These are phyloP conservation scores for Bombus picipes DNA, from an alignment of 1,140 invertebrate species.

Conservation along the genomic window DNA sequence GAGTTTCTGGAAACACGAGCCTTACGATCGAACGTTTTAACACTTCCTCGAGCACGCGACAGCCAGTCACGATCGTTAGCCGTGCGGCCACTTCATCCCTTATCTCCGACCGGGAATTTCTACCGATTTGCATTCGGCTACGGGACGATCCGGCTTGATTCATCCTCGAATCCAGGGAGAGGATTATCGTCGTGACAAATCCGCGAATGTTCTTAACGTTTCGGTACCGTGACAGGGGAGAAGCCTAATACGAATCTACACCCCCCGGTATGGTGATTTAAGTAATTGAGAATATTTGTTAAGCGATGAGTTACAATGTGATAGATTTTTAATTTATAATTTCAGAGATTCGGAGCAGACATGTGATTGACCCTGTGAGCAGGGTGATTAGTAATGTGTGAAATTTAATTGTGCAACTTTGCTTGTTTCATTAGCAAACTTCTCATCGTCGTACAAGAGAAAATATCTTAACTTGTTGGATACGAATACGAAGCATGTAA, in stretches of 20 bases:
- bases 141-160: constrained; percentile 33
- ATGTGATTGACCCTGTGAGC: no score
- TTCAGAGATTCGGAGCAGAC: not conserved
- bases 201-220: not conserved
- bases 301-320: not conserved
- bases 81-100: constrained; percentile 30
- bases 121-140: constrained; percentile 55
- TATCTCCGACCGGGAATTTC: constrained; percentile 38
- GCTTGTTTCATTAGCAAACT: no score
- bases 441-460: no score
- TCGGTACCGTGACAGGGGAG: not conserved
- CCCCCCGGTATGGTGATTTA: not conserved
- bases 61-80: constrained; percentile 50
- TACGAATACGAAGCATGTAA: no score
- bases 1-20: constrained; percentile 37
- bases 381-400: no score
- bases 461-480: no score
- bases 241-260: not conserved
- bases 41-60: constrained; percentile 38
- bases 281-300: not conserved
- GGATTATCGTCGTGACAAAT: constrained; percentile 2
- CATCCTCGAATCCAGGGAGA: constrained; percentile 27
- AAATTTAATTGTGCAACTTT: no score
- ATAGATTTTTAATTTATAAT: not conserved
- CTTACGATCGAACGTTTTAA: constrained; percentile 52